Base-by-base conservation (phyloP, 2,113 vertebrate species). In the Leucoraja erinaceus region DNA sequence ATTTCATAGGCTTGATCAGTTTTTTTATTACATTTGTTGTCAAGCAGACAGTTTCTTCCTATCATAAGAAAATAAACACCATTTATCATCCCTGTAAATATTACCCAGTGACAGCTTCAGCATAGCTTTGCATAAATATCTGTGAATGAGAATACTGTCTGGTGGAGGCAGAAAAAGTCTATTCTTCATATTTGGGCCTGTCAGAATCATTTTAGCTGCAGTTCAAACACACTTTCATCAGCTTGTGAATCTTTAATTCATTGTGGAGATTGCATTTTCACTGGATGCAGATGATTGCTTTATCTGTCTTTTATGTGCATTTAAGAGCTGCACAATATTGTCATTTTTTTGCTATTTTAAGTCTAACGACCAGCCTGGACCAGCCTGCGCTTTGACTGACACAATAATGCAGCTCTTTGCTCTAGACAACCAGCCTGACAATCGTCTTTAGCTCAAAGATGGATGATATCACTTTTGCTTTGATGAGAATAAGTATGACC, bases 21-120 rank as follows among this genome's bases (percentile, higher is more conserved):
- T 98, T 97, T 98, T 98, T 98, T 98, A 98, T 98, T 99, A 97
- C 97, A 98, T 98, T 99, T 98, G 98, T 98, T 97, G 97, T 98
- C 96, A 96, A 97, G 96, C 96, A 95, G 97, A 97, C 97, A 97
- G 97, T 98, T 98, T 97, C 96, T 95, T 97, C 98, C 98, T 98
- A 98, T 99, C 98, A 99, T 95, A 95, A 91, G 96, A 97, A 97
- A 98, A 98, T 98, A 99, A 99, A 99, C 98, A 99, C 97, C 98
- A 99, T 99, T 98, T 96, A 99, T 99, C 98, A 99, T 99, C 97
- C 97, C 98, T 97, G 96, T 95, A 95, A 96, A 97, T 97, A 98
- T 99, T 99, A 99, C 97, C 96, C 93, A 86, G 94, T 97, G 98
- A 99, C 98, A 98, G 98, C 95, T 94, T 94, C 94, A 93, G 95